phyloP scores from a whole-genome alignment of 2,113 vertebrate species.

The Chunga burmeisteri region DNA sequence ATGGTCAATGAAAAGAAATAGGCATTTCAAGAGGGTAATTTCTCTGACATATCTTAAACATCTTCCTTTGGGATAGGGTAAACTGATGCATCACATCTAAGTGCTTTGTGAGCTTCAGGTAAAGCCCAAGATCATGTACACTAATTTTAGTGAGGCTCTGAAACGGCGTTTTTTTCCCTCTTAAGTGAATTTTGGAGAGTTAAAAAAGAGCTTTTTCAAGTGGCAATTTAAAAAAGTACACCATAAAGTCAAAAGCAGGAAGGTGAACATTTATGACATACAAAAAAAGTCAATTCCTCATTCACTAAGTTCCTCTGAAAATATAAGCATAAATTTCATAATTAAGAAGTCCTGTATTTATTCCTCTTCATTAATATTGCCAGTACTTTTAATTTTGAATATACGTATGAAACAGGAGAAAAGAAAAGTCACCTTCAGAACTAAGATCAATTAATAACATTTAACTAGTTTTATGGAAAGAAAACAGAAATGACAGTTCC shows the following conservation, averaged over 20 bases:
- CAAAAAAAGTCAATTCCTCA: not conserved
- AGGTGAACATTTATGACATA: not conserved
- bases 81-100: not conserved
- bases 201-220: not conserved
- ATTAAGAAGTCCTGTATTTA: not conserved
- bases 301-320: not conserved
- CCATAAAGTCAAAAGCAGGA: not conserved
- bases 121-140: not conserved
- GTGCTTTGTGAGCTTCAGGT: not conserved
- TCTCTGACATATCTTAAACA: not conserved
- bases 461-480: not conserved
- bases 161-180: not conserved
- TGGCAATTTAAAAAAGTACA: not conserved
- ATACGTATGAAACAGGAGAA: not conserved
- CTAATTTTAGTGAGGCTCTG: not conserved
- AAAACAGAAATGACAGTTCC: not conserved
- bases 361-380: not conserved
- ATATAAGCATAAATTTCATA: not conserved
- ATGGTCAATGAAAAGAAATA: not conserved
- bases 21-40: not conserved
- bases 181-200: not conserved
- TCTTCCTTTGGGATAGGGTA: not conserved
- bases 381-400: not conserved
- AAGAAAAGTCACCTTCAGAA: not conserved
- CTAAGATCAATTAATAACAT: not conserved